phyloP scores from a whole-genome alignment of 2,797 vertebrate species.

The Liparis tanakae region DNA sequence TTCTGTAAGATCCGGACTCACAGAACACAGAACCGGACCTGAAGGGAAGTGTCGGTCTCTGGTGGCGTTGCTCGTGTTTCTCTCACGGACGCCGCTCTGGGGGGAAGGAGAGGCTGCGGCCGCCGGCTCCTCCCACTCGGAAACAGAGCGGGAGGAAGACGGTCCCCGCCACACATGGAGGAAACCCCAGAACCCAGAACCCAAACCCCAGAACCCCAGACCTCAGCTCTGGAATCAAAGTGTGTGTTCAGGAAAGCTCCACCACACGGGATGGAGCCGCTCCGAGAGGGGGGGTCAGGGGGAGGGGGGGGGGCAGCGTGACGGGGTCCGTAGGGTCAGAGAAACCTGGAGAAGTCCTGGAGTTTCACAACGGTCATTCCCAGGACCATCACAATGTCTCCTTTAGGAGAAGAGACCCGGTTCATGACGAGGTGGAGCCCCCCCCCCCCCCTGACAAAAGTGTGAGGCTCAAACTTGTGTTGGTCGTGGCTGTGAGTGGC shows the following conservation, averaged over 20 bases:
- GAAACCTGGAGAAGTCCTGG: too few relatives aligned
- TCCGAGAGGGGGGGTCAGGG: neutral
- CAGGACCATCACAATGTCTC: conserved; percentile 51
- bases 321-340: too few relatives aligned
- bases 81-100: conserved; percentile 61
- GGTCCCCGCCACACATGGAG: conserved; percentile 70
- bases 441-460: conserved; percentile 35
- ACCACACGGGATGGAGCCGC: conserved; percentile 57
- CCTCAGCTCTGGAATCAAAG: conserved; percentile 56
- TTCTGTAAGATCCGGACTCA: conserved; percentile 64
- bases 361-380: too few relatives aligned
- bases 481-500: conserved; percentile 44
- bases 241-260: conserved; percentile 67
- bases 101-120: conserved; percentile 65
- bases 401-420: conserved; percentile 49
- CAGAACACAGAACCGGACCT: conserved; percentile 65
- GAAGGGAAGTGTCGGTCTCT: conserved; percentile 66
- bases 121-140: conserved; percentile 70
- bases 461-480: conserved; percentile 43
- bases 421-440: conserved; percentile 60
- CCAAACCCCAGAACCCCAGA: conserved; percentile 12
- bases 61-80: conserved; percentile 67
- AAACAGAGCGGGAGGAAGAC: conserved; percentile 73
- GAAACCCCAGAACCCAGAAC: conserved; percentile 38
- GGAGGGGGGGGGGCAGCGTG: too few relatives aligned